These are phyloP conservation scores for Hydropsyche betteni DNA, from an alignment of 2,888 invertebrate genomes.

Conservation along the genomic window DNA sequence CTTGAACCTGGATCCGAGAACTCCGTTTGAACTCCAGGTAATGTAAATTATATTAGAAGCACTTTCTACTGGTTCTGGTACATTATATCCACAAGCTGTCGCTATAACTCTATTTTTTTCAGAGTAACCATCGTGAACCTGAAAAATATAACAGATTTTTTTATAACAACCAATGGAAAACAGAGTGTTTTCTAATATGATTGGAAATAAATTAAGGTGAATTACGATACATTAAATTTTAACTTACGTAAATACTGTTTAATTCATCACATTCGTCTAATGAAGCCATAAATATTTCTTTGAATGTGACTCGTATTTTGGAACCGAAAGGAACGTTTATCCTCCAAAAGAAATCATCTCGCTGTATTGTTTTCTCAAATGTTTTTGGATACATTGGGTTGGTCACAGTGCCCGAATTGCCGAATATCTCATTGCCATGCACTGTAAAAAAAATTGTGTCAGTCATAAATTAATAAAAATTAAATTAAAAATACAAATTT, in stretches of 20 bases:
- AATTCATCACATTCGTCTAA: constrained; percentile 14
- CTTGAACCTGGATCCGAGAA: neutral
- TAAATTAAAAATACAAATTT: too few relatives aligned
- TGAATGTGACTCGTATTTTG: constrained; percentile 65
- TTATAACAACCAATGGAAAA: too few relatives aligned
- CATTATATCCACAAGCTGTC: constrained; percentile 64
- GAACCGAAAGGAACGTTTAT: constrained; percentile 69
- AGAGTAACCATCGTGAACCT: constrained; percentile 82
- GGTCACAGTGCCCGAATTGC: constrained; percentile 71
- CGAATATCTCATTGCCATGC: constrained; percentile 76
- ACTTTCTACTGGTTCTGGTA: constrained; percentile 67
- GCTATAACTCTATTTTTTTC: constrained; percentile 68
- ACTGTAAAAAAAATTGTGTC: constrained; percentile 57
- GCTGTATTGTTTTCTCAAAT: constrained; percentile 54
- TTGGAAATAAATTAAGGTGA: too few relatives aligned
- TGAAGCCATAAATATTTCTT: constrained; percentile 60
- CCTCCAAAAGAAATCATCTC: constrained; percentile 72
- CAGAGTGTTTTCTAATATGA: too few relatives aligned
- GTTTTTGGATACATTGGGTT: constrained; percentile 80
- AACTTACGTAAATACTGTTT: constrained; percentile 45
- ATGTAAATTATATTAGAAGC: constrained; percentile 74
- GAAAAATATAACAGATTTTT: too few relatives aligned
- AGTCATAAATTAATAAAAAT: constrained; percentile 41
- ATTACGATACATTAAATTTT: too few relatives aligned
- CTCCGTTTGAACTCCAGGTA: constrained; percentile 58